phyloP scores from a whole-genome alignment of 2,888 invertebrate genomes.

The Cloeon dipterum region DNA sequence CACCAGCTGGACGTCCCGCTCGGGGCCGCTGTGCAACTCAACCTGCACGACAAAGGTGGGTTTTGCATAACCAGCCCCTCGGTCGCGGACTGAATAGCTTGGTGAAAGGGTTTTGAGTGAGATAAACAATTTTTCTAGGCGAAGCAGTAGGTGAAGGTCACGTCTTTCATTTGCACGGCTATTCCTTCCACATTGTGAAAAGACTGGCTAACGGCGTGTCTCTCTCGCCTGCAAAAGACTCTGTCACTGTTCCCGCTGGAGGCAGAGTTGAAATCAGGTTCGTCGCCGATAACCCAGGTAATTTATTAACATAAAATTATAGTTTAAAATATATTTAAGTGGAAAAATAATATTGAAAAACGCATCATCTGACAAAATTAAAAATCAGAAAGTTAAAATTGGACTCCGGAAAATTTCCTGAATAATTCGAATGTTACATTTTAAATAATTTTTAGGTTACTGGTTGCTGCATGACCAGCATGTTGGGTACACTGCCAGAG shows the following conservation, averaged over 20 bases:
- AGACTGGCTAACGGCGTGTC: too few species aligned
- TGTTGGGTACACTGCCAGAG: conserved; percentile 47
- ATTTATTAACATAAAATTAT: conserved; percentile 7
- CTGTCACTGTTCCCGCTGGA: conserved; percentile 43
- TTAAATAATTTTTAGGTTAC: conserved; percentile 28
- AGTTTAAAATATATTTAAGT: not conserved
- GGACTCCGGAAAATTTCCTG: not conserved
- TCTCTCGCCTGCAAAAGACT: conserved; percentile 38
- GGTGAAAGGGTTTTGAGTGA: too few species aligned
- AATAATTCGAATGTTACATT: not conserved
- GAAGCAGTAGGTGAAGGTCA: conserved; percentile 39
- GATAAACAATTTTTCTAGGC: conserved; percentile 20
- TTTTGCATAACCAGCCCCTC: not conserved
- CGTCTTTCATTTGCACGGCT: conserved; percentile 53
- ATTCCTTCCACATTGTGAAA: conserved; percentile 44
- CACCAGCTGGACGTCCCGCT: conserved; percentile 43
- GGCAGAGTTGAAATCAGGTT: conserved; percentile 47
- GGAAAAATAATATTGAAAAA: not conserved
- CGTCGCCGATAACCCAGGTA: conserved; percentile 50
- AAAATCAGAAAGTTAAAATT: not conserved
- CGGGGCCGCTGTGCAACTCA: conserved; percentile 44
- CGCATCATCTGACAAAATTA: not conserved
- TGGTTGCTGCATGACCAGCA: conserved; percentile 63
- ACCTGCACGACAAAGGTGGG: conserved; percentile 50
- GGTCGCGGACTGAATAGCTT: too few species aligned